Evolutionary conservation across 2,113 vertebrate species (phyloP).

Genomic region (Benthochromis sp.): DNA sequence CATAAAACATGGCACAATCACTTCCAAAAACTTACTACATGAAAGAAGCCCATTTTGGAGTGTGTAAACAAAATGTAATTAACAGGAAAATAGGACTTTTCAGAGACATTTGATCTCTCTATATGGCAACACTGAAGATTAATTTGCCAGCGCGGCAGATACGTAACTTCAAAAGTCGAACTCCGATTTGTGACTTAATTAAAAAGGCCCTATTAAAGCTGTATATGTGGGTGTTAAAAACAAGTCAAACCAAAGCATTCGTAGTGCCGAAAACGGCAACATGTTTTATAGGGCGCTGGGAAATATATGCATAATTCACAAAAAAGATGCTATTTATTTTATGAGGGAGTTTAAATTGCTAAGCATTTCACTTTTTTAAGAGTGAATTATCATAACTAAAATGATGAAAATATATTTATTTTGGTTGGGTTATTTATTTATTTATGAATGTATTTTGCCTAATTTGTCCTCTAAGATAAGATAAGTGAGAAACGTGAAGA

Average conservation of each 20-base stretch:
- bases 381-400: background rate
- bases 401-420: background rate
- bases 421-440: background rate
- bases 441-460: background rate
- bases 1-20: background rate
- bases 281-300: background rate
- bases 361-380: background rate
- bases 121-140: constrained; percentile 21
- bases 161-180: constrained; percentile 16
- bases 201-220: constrained; percentile 30
- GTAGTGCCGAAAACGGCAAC: background rate
- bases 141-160: constrained; percentile 16
- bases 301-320: background rate
- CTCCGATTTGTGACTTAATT: constrained; percentile 44
- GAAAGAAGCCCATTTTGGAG: background rate
- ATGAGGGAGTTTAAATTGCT: background rate
- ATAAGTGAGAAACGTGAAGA: background rate
- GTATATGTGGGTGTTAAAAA: constrained; percentile 3
- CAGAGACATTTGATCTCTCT: constrained; percentile 32
- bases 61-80: constrained; percentile 54
- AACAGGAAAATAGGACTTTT: constrained; percentile 28
- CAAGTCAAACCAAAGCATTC: constrained; percentile 1
- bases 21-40: background rate
- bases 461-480: background rate
- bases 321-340: background rate